These are phyloP conservation scores for Mimumesa dahlbomi DNA, from an alignment of 2,888 invertebrate species.

Conservation along the genomic window DNA sequence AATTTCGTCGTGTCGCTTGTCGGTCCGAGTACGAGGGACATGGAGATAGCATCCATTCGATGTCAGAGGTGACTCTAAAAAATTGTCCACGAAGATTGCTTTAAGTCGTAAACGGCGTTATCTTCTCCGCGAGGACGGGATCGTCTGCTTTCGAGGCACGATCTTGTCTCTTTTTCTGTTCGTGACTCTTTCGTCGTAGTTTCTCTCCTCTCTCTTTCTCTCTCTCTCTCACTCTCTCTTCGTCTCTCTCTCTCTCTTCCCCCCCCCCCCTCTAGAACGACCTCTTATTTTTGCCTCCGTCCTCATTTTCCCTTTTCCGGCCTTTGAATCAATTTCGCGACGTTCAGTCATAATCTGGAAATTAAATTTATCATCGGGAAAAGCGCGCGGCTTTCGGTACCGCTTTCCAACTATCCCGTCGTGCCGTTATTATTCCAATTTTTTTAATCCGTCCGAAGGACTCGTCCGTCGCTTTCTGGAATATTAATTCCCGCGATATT, in stretches of 20 bases:
- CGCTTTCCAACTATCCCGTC: too few relatives aligned
- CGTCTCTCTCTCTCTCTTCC: conserved; percentile 14
- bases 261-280: conserved; percentile 1
- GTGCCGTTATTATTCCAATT: background rate
- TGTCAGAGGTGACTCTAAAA: conserved; percentile 9
- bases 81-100: conserved; percentile 29
- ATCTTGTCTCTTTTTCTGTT: conserved; percentile 18
- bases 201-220: conserved; percentile 1
- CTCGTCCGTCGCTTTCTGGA: background rate
- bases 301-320: background rate
- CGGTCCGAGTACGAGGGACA: background rate
- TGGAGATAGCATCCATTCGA: background rate
- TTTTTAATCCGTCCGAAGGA: background rate
- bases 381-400: too few relatives aligned
- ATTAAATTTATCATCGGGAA: background rate
- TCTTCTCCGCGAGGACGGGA: conserved; percentile 1
- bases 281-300: background rate
- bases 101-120: conserved; percentile 27
- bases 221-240: conserved; percentile 15
- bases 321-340: background rate
- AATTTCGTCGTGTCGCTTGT: too few relatives aligned
- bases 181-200: conserved; percentile 7
- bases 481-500: conserved; percentile 25
- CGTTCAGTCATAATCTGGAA: background rate
- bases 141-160: conserved; percentile 44